Base-by-base conservation (phyloP, 2,113 vertebrate genomes). In the Blennius ocellaris region DNA sequence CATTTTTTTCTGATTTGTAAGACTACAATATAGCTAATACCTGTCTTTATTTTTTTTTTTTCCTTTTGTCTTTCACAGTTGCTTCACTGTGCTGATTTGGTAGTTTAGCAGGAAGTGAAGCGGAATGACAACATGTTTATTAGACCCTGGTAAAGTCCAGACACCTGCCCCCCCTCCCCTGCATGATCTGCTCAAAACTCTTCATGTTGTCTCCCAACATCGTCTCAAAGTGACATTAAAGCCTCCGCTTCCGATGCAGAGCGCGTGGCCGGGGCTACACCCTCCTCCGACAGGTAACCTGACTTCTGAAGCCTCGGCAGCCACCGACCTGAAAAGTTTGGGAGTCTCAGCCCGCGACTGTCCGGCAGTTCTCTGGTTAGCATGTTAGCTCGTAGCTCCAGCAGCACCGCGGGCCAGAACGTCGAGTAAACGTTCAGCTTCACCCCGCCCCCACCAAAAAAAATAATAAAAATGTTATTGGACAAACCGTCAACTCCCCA, bases 301-400 rank as follows among this genome's bases (percentile, higher is more conserved):
- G 45, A n/a, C 51, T 44, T 55, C 2, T 14, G 17, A 50, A 40
- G 52, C 7, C 68, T 47, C 55, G 36, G 37, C 15, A 76, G 63
- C 64, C 69, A 76, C 48, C 70, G 76, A 78, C 50, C 52, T 68
- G 62, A 82, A 89, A 90, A 91, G 82, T 90, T 91, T 60, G 66
- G 47, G 60, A 78, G 61, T 67, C 71, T 52, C 64, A 15, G 67
- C 67, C 76, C 53, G 59, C 21, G 21, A 30, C 21, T 30, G 21
- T 30, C 21, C 21, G 21, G 79, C 69, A 73, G 77, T 80, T 81
- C 69, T 38, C 72, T n/a, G 36, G 83, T 87, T 89, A 89, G 87
- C 89, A 84, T 1, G 84, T 72, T 89, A 91, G 87, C 86, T 77
- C 44, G 12, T 90, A 89, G 86, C 87, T 70, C 39, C 69, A 64